Percentiles rank a stretch among this genome's conserved stretches.
Conservation (phyloP, 2,888 invertebrate genomes). For the Galerucella pusilla region DNA sequence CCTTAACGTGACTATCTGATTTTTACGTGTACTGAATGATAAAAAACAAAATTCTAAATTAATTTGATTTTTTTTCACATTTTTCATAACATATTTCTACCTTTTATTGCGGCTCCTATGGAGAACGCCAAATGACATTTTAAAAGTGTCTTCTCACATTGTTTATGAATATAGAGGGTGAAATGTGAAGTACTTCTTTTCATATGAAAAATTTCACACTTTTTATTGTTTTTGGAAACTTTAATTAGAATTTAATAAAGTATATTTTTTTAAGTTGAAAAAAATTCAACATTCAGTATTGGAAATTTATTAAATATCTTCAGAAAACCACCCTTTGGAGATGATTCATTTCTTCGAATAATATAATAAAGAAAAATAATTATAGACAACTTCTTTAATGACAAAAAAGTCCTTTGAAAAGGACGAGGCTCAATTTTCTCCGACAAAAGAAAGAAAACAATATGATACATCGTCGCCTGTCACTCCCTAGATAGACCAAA, state of each 20-base stretch:
- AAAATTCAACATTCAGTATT: too few species aligned
- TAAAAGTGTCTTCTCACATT: too few species aligned
- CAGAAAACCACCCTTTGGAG: not conserved
- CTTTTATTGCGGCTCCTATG: not conserved
- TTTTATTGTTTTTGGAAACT: too few species aligned
- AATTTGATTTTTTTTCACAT: not conserved
- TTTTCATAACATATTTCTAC: not conserved
- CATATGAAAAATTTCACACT: too few species aligned
- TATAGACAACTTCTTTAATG: conserved; percentile 51
- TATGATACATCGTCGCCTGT: conserved; percentile 57
- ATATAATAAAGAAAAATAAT: conserved; percentile 47
- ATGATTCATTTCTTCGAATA: not conserved
- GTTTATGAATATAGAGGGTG: too few species aligned
- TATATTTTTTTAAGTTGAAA: too few species aligned
- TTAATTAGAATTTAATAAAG: too few species aligned
- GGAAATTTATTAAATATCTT: not conserved
- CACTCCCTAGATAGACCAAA: conserved; percentile 55
- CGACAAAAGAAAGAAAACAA: conserved; percentile 57
- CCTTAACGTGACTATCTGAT: conserved; percentile 43
- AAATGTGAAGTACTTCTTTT: too few species aligned
- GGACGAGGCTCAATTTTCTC: conserved; percentile 55
- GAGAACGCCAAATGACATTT: too few species aligned
- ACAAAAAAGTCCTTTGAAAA: conserved; percentile 46
- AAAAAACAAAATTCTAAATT: conserved; percentile 23
- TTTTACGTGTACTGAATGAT: conserved; percentile 13